Conservation (phyloP, 2,888 invertebrate species). For the Dicycla oo region DNA sequence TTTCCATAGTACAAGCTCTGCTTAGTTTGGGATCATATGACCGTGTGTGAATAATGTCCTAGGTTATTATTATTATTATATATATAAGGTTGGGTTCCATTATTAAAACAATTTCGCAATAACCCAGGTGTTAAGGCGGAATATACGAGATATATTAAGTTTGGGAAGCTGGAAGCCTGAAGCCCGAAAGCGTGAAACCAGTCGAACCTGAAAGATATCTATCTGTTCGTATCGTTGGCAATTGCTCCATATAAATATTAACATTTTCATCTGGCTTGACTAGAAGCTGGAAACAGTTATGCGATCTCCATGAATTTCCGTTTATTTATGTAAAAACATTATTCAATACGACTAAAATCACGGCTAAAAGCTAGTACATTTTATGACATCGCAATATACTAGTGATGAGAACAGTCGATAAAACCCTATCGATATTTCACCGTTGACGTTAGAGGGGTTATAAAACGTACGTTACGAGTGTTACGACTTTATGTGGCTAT, state of each 20-base stretch:
- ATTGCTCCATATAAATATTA: not conserved
- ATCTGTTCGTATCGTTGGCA: not conserved
- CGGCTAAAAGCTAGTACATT: conserved; percentile 47
- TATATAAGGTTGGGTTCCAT: not conserved
- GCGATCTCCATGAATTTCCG: not conserved
- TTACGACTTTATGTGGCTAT: conserved; percentile 64
- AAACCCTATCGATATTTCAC: conserved; percentile 70
- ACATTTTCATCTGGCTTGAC: not conserved
- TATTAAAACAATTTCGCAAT: not conserved
- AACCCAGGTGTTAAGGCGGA: too few relatives aligned
- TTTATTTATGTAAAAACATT: conserved; percentile 45
- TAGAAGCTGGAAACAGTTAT: conserved; percentile 5
- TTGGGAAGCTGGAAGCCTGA: not conserved
- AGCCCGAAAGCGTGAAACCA: too few relatives aligned
- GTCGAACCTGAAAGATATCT: not conserved
- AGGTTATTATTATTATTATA: too few relatives aligned
- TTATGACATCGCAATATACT: conserved; percentile 51
- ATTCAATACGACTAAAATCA: conserved; percentile 48
- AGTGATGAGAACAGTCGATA: conserved; percentile 69
- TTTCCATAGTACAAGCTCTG: too few relatives aligned
- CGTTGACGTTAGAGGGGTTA: conserved; percentile 57
- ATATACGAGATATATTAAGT: too few relatives aligned
- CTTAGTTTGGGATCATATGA: too few relatives aligned
- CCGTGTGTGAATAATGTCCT: too few relatives aligned
- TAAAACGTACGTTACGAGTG: conserved; percentile 66